Percentiles rank a stretch among this genome's conserved stretches.
Evolutionary conservation across 2,797 vertebrate species (phyloP).

Genomic region (Chaenodraco wilsoni): DNA sequence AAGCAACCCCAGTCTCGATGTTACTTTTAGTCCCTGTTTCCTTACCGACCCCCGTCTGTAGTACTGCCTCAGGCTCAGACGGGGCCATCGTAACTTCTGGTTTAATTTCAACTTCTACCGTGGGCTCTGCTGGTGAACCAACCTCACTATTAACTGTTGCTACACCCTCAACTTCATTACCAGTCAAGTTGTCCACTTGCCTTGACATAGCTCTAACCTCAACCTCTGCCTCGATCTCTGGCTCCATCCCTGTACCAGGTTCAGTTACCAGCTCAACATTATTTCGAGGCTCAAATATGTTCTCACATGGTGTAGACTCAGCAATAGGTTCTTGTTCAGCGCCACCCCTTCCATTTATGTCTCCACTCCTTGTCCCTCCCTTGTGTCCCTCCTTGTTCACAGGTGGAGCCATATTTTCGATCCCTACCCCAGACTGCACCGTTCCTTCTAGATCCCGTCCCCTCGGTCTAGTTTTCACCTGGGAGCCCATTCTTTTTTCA

Average conservation of each 20-base stretch:
- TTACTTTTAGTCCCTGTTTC: slow-evolving; percentile 23
- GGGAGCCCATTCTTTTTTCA: slow-evolving; percentile 67
- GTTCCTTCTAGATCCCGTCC: slow-evolving; percentile 71
- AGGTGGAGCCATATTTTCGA: slow-evolving; percentile 43
- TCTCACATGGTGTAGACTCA: slow-evolving; percentile 43
- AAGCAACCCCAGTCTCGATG: neutral
- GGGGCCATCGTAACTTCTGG: slow-evolving; percentile 27
- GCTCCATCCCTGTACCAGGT: slow-evolving; percentile 22
- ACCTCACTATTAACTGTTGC: slow-evolving; percentile 32
- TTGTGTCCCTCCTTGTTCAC: slow-evolving; percentile 55
- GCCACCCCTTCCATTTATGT: slow-evolving; percentile 35
- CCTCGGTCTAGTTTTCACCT: slow-evolving; percentile 69
- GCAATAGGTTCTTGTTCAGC: slow-evolving; percentile 46
- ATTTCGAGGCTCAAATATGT: slow-evolving; percentile 18
- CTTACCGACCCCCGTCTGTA: neutral
- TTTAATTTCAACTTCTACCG: slow-evolving; percentile 38
- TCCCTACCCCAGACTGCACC: slow-evolving; percentile 64
- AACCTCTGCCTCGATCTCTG: slow-evolving; percentile 20
- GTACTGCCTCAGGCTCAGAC: slow-evolving; percentile 33
- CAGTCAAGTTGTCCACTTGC: slow-evolving; percentile 35
- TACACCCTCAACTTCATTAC: slow-evolving; percentile 29
- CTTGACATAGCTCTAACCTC: slow-evolving; percentile 25
- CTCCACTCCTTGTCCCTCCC: slow-evolving; percentile 41
- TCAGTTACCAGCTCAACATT: slow-evolving; percentile 10
- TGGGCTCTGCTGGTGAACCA: slow-evolving; percentile 26